These are phyloP conservation scores for Lapara coniferarum DNA, from an alignment of 2,888 invertebrate genomes.

Conservation along the genomic window DNA sequence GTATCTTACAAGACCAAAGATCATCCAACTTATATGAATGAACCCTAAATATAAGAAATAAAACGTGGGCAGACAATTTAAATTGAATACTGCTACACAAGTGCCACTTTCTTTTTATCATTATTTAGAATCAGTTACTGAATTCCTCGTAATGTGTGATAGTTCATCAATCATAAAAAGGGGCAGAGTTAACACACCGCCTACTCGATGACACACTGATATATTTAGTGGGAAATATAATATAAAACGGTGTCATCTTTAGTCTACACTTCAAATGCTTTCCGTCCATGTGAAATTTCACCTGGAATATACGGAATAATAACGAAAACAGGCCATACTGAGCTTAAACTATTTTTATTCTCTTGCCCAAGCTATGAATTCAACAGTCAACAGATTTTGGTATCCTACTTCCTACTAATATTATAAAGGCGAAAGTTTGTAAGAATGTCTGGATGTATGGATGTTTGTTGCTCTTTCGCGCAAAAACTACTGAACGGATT, in stretches of 20 bases:
- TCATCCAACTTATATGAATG: neutral
- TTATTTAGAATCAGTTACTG: neutral
- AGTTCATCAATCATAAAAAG: constrained; percentile 9
- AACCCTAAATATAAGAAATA: neutral
- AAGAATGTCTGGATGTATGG: too few species aligned
- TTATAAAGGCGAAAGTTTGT: too few species aligned
- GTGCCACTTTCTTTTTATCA: constrained; percentile 16
- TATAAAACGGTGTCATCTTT: neutral
- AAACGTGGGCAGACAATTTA: constrained; percentile 20
- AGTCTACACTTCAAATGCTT: too few species aligned
- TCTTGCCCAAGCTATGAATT: too few species aligned
- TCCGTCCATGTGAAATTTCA: too few species aligned
- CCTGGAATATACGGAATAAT: too few species aligned
- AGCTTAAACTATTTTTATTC: too few species aligned
- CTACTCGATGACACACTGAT: neutral
- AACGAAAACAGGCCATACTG: too few species aligned
- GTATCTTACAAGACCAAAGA: neutral
- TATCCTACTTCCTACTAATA: too few species aligned
- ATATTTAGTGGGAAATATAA: neutral
- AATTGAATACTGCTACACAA: constrained; percentile 21
- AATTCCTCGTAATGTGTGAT: constrained; percentile 10
- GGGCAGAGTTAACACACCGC: constrained; percentile 1
- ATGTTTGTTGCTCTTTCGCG: too few species aligned
- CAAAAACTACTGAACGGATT: too few species aligned
- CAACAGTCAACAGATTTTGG: too few species aligned